Percentiles rank a stretch among this genome's conserved stretches.
Conservation (phyloP, 53 echinoderm and acorn worm species). For the Mesocentrotus franciscanus region DNA sequence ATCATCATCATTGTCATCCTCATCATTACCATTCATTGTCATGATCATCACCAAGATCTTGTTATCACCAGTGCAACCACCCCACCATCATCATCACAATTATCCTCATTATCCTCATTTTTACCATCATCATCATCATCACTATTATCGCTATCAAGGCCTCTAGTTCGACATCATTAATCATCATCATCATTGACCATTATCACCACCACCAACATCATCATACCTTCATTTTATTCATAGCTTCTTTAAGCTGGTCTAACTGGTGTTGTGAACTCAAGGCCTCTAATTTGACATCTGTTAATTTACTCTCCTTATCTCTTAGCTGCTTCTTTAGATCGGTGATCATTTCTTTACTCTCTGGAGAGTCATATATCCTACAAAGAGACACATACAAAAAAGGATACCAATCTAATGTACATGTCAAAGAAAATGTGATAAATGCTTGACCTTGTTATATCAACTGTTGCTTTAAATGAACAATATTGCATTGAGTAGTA, state of each 20-base stretch:
- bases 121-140: slow-evolving; percentile 1
- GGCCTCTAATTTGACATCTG: slow-evolving; percentile 94
- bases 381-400: neutral
- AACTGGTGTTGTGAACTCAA: slow-evolving; percentile 94
- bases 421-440: neutral
- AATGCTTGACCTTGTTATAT: no score
- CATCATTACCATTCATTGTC: neutral
- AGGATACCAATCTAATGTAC: neutral
- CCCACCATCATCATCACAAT: neutral
- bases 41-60: neutral
- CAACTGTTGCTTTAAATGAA: no score
- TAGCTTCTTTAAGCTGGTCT: slow-evolving; percentile 93
- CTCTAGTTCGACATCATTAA: neutral
- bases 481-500: no score
- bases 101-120: neutral
- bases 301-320: slow-evolving; percentile 93
- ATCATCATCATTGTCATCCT: neutral
- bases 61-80: neutral
- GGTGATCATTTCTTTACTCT: slow-evolving; percentile 85
- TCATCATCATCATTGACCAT: neutral
- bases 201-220: neutral
- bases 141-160: slow-evolving; percentile 26
- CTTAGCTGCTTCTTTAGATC: slow-evolving; percentile 88
- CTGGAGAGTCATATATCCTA: slow-evolving; percentile 84
- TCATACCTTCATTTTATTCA: slow-evolving; percentile 96